Conservation (phyloP, 2,113 vertebrate species). For the Mus spicilegus region DNA sequence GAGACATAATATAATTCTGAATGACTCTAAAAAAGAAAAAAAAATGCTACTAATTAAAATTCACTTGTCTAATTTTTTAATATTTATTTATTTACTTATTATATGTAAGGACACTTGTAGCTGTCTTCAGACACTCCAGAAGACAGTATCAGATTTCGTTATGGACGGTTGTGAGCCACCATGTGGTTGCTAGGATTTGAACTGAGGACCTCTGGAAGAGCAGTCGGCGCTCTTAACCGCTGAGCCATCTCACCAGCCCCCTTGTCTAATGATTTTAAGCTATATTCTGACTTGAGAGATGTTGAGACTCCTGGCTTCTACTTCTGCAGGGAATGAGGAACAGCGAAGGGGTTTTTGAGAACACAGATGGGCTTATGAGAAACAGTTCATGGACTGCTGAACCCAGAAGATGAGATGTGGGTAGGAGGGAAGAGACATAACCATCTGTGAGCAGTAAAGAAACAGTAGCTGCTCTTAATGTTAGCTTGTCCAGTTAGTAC, state of each 20-base stretch:
- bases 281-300: neutral
- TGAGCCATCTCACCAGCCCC: no score
- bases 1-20: neutral
- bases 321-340: neutral
- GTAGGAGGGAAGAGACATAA: neutral
- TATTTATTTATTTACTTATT: no score
- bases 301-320: neutral
- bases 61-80: no score
- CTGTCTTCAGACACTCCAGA: no score
- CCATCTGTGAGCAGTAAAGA: neutral
- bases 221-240: no score
- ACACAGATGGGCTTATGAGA: neutral
- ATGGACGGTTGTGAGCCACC: no score
- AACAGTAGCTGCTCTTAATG: neutral
- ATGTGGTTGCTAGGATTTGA: no score
- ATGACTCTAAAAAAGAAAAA: neutral
- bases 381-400: neutral
- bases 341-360: neutral
- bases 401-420: neutral
- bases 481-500: no score
- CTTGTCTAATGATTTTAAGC: constrained; percentile 17
- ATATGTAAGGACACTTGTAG: no score
- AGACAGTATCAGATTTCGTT: no score
- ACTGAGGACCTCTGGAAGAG: no score
- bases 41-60: neutral